A percentile compares a stretch with the other conserved stretches of the same genome.
Evolutionary conservation across 2,888 invertebrate genomes (phyloP).

Genomic region (Gymnocheta viridis): DNA sequence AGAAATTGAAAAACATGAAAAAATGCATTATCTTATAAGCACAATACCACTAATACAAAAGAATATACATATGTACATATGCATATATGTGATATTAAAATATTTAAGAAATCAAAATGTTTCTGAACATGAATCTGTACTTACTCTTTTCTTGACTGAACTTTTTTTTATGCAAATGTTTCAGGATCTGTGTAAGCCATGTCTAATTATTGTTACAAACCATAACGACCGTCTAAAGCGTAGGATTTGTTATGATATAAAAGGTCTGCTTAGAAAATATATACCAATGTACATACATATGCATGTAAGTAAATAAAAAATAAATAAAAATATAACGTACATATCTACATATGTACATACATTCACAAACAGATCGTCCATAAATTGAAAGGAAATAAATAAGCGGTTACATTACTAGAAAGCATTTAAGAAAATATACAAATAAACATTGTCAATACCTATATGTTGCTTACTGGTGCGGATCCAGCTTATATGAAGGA

Average conservation of each 20-base stretch:
- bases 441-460: background rate
- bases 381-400: background rate
- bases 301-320: background rate
- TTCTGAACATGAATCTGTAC: conserved; percentile 15
- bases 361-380: background rate
- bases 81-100: too few relatives aligned
- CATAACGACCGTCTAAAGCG: conserved; percentile 43
- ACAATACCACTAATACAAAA: background rate
- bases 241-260: conserved; percentile 38
- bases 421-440: background rate
- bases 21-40: background rate
- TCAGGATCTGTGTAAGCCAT: background rate
- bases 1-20: background rate
- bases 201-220: conserved; percentile 16
- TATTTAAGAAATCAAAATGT: background rate
- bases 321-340: background rate
- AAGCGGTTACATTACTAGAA: background rate
- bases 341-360: background rate
- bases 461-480: background rate
- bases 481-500: too few relatives aligned
- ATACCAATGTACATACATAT: background rate
- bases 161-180: background rate
- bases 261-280: background rate
- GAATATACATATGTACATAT: too few relatives aligned
- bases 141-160: conserved; percentile 39